Percentiles rank a stretch among this genome's conserved stretches.
phyloP scores from a whole-genome alignment of 2,888 invertebrate genomes.

The Quadroppia sp. region DNA sequence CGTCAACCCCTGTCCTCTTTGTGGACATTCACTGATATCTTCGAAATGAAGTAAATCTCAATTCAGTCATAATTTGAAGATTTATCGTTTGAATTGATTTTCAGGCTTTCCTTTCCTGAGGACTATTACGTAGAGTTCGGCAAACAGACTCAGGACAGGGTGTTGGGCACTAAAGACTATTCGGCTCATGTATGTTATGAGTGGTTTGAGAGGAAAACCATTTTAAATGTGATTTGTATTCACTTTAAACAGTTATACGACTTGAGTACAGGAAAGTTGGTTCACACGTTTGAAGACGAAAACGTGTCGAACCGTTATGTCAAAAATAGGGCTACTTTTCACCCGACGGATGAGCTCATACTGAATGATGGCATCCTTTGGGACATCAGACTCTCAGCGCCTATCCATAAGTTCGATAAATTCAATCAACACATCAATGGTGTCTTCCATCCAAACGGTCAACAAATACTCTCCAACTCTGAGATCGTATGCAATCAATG shows the following conservation, averaged over 20 bases:
- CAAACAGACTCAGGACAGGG: constrained; percentile 71
- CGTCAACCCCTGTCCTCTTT: constrained; percentile 75
- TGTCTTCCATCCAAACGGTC: constrained; percentile 90
- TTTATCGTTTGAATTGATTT: no score
- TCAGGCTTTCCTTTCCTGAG: constrained; percentile 68
- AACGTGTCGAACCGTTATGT: constrained; percentile 85
- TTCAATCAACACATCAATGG: constrained; percentile 91
- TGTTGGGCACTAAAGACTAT: constrained; percentile 82
- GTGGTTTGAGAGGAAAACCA: no score
- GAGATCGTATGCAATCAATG: constrained; percentile 63
- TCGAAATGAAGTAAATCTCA: constrained; percentile 58
- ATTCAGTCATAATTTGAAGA: constrained; percentile 46
- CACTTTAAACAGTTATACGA: constrained; percentile 81
- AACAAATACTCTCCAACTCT: constrained; percentile 94
- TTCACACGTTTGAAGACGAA: constrained; percentile 68
- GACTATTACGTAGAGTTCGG: constrained; percentile 91
- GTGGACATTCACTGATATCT: constrained; percentile 61
- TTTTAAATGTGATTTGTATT: no score
- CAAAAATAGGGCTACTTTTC: constrained; percentile 89
- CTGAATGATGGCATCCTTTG: constrained; percentile 92
- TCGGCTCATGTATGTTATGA: constrained; percentile 65
- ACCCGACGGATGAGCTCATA: constrained; percentile 88
- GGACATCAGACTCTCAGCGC: constrained; percentile 77
- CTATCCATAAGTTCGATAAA: constrained; percentile 96
- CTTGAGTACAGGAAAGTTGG: constrained; percentile 68